Evolutionary conservation across 2,113 vertebrate species (phyloP).

Genomic region (Eolophus roseicapilla): DNA sequence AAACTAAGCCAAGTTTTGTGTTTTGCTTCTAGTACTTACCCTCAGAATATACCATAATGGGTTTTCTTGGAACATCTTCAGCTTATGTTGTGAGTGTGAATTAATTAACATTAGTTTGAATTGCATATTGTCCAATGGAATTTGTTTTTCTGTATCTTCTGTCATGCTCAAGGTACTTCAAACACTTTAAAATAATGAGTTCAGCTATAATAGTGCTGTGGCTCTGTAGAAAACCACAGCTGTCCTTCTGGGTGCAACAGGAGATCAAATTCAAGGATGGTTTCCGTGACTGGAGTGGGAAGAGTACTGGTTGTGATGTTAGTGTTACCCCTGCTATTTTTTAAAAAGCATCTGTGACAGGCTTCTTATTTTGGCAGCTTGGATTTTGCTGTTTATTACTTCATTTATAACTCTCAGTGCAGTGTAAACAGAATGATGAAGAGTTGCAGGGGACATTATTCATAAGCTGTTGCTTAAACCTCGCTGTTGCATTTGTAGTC

Average conservation of each 20-base stretch:
- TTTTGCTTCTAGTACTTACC: neutral
- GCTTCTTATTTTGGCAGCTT: neutral
- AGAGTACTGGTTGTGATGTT: neutral
- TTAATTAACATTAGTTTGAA: neutral
- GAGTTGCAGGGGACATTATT: neutral
- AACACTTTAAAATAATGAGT: neutral
- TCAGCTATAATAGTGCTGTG: neutral
- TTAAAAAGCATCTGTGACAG: neutral
- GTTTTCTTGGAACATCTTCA: neutral
- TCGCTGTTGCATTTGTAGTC: neutral
- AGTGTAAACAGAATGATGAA: neutral
- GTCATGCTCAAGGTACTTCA: neutral
- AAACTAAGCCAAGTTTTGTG: neutral
- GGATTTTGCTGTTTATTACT: slow-evolving; percentile 7
- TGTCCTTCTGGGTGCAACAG: neutral
- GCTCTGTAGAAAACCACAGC: neutral
- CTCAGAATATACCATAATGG: neutral
- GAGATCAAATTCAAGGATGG: neutral
- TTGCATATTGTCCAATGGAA: neutral
- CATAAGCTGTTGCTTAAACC: neutral
- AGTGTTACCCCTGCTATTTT: neutral
- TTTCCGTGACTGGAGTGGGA: neutral
- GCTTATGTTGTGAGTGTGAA: neutral
- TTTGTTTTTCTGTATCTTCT: slow-evolving; percentile 3
- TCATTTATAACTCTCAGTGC: slow-evolving; percentile 8